Evolutionary conservation across 2,113 vertebrate genomes (phyloP).

Genomic region (Pluvianellus socialis): DNA sequence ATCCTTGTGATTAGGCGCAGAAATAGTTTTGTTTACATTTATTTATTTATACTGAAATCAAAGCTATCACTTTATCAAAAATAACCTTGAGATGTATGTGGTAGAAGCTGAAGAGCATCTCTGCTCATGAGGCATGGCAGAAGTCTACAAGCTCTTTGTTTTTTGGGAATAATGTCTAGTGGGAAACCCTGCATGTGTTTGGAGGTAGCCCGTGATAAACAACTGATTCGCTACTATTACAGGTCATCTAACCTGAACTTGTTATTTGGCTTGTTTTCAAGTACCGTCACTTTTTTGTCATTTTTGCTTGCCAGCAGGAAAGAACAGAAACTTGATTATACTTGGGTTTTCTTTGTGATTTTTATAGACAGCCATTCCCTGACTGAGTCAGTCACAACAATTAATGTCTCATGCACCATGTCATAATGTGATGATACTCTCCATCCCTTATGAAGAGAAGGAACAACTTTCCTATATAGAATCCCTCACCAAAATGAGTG

Average conservation of each 20-base stretch:
- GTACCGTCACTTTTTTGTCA: background rate
- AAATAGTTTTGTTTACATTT: background rate
- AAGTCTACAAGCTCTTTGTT: background rate
- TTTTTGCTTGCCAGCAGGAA: background rate
- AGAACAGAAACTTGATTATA: background rate
- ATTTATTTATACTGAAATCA: background rate
- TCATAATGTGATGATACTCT: background rate
- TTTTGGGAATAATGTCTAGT: background rate
- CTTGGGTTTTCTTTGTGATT: background rate
- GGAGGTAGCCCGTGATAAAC: background rate
- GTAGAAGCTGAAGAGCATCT: background rate
- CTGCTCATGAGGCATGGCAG: background rate
- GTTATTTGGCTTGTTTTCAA: background rate
- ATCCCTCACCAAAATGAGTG: background rate
- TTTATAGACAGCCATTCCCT: background rate
- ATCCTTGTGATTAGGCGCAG: background rate
- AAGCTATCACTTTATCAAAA: background rate
- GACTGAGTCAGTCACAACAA: background rate
- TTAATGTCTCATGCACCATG: background rate
- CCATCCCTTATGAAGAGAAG: background rate
- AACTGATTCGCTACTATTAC: background rate
- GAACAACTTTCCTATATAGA: accelerated
- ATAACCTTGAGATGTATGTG: background rate
- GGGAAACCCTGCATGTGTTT: background rate
- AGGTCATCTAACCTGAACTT: background rate